These are phyloP conservation scores for Hanleya hanleyi DNA, from an alignment of 2,888 invertebrate genomes.

Conservation along the genomic window DNA sequence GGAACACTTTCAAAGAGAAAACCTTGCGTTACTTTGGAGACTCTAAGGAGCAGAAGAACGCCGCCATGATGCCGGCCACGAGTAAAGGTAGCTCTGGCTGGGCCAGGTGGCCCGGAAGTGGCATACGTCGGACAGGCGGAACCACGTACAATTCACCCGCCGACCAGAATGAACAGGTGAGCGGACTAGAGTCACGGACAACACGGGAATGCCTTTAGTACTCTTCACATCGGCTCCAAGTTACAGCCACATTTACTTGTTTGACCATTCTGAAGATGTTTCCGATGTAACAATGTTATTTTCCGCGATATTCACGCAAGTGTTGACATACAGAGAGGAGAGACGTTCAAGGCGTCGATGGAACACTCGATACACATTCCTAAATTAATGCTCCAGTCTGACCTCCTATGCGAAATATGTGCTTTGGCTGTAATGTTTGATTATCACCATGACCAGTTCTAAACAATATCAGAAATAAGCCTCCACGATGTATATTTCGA, in stretches of 20 bases:
- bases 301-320: too few relatives aligned
- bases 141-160: not conserved
- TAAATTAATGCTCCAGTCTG: too few relatives aligned
- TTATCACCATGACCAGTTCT: too few relatives aligned
- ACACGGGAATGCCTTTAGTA: not conserved
- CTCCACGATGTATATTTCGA: too few relatives aligned
- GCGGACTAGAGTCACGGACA: not conserved
- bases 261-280: too few relatives aligned
- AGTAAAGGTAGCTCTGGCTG: conserved; percentile 44
- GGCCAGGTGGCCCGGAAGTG: conserved; percentile 43
- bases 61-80: conserved; percentile 39
- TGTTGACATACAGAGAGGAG: too few relatives aligned
- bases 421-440: too few relatives aligned
- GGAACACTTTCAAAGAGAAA: conserved; percentile 37
- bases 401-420: too few relatives aligned
- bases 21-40: conserved; percentile 23
- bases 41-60: conserved; percentile 19
- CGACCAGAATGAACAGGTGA: not conserved
- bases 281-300: too few relatives aligned
- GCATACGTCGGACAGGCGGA: not conserved
- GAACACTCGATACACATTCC: too few relatives aligned
- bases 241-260: not conserved
- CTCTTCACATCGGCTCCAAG: not conserved
- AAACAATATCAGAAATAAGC: too few relatives aligned
- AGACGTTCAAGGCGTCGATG: too few relatives aligned